A percentile compares a stretch with the other conserved stretches of the same genome.
phyloP scores from a whole-genome alignment of 2,113 vertebrate species.

The Oryzias javanicus region DNA sequence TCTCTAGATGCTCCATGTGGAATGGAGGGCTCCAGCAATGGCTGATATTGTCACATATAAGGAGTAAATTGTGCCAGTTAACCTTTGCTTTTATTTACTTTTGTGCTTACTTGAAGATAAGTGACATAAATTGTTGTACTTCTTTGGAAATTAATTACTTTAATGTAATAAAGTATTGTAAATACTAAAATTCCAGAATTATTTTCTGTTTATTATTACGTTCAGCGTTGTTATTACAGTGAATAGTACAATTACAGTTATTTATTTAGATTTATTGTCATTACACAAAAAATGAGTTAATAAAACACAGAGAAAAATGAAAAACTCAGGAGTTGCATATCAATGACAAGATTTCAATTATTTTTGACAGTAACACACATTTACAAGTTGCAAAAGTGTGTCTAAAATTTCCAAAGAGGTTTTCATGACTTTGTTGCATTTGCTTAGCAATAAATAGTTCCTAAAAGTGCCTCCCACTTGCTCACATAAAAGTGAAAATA shows the following conservation, averaged over 20 bases:
- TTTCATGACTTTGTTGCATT: neutral
- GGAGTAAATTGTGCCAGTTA: neutral
- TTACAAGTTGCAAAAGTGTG: neutral
- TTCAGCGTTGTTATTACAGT: too few relatives aligned
- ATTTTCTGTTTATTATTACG: too few relatives aligned
- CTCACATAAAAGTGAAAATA: conserved; percentile 19
- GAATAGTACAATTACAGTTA: neutral
- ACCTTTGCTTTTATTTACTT: conserved; percentile 5
- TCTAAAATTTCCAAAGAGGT: neutral
- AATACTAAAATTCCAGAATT: too few relatives aligned
- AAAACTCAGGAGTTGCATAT: neutral
- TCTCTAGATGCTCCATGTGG: conserved; percentile 9
- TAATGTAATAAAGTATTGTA: too few relatives aligned
- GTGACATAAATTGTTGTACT: neutral
- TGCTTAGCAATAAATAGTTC: neutral
- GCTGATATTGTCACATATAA: conserved; percentile 5
- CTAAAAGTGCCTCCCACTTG: conserved; percentile 1
- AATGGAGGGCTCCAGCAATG: conserved; percentile 19
- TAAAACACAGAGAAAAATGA: neutral
- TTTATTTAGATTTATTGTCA: neutral
- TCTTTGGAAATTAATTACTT: neutral
- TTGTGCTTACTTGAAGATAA: neutral
- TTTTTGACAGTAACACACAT: neutral
- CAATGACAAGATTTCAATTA: neutral
- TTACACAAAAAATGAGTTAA: neutral